These are phyloP conservation scores for Ceratina australensis DNA, from an alignment of 1,140 invertebrate species.

Conservation along the genomic window DNA sequence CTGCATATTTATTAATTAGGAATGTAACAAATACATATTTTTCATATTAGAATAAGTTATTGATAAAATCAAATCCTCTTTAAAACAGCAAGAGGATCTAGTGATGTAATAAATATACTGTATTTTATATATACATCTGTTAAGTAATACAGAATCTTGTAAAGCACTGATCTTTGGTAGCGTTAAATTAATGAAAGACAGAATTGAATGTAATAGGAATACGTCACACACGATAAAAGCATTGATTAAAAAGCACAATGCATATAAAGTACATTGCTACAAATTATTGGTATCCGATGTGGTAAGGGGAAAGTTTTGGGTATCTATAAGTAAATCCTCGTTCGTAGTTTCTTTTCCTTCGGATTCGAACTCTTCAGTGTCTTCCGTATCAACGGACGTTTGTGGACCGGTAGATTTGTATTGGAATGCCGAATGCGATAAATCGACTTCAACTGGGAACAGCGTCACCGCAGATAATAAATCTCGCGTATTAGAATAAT, in stretches of 20 bases:
- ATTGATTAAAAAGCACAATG: not conserved
- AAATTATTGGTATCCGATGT: slow-evolving; percentile 40
- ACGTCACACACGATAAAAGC: not conserved
- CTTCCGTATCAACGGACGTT: slow-evolving; percentile 76
- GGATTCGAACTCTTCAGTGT: slow-evolving; percentile 75
- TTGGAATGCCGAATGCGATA: slow-evolving; percentile 94
- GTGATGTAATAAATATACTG: slow-evolving; percentile 3
- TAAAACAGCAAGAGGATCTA: not conserved
- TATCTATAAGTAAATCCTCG: slow-evolving; percentile 61
- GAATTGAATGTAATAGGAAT: not conserved
- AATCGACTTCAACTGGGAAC: slow-evolving; percentile 98
- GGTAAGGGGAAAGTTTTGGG: slow-evolving; percentile 41
- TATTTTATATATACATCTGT: slow-evolving; percentile 11
- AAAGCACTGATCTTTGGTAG: slow-evolving; percentile 26
- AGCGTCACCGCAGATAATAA: slow-evolving; percentile 88
- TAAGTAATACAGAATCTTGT: not conserved
- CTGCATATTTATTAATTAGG: slow-evolving; percentile 14
- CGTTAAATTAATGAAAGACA: slow-evolving; percentile 3
- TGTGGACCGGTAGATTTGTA: slow-evolving; percentile 86
- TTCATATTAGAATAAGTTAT: not conserved
- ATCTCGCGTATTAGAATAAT: slow-evolving; percentile 84
- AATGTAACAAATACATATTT: slow-evolving; percentile 26
- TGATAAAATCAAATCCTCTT: not conserved
- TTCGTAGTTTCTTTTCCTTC: slow-evolving; percentile 62
- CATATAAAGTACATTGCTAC: slow-evolving; percentile 32